Conservation (phyloP, 1,140 invertebrate species). For the Neotoxoptera formosana region DNA sequence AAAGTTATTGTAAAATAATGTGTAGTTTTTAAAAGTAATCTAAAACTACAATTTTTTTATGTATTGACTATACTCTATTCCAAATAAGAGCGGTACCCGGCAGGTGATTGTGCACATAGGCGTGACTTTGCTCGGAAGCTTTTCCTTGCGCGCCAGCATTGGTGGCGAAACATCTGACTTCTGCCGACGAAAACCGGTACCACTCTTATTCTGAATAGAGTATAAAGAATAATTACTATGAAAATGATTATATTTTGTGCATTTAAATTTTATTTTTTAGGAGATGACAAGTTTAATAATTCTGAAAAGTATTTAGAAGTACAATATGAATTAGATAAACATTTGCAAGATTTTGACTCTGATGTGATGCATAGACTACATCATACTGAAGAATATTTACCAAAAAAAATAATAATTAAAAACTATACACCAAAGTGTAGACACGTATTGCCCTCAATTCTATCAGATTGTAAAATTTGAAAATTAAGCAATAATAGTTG, state of each 20-base stretch:
- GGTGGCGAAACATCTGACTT: too few relatives aligned
- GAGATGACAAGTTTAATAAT: constrained; percentile 52
- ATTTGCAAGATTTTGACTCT: constrained; percentile 41
- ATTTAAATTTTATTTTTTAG: constrained; percentile 25
- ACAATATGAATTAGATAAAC: constrained; percentile 41
- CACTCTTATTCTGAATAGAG: too few relatives aligned
- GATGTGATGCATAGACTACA: constrained; percentile 54
- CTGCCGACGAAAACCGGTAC: too few relatives aligned
- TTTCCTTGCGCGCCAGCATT: too few relatives aligned
- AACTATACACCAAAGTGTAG: constrained; percentile 41
- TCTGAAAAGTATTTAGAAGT: background rate
- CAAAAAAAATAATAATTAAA: constrained; percentile 53
- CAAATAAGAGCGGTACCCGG: too few relatives aligned
- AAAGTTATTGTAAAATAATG: too few relatives aligned
- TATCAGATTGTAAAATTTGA: constrained; percentile 11
- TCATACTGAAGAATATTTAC: constrained; percentile 37
- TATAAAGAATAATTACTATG: too few relatives aligned
- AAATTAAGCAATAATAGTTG: background rate
- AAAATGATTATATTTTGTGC: background rate
- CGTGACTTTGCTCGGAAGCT: too few relatives aligned
- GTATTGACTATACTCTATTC: too few relatives aligned
- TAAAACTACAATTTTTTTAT: too few relatives aligned
- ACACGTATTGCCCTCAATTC: constrained; percentile 11
- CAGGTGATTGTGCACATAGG: too few relatives aligned
- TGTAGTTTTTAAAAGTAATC: too few relatives aligned